Base-by-base conservation (phyloP, 2,797 vertebrate genomes). In the Scarus forsteni region DNA sequence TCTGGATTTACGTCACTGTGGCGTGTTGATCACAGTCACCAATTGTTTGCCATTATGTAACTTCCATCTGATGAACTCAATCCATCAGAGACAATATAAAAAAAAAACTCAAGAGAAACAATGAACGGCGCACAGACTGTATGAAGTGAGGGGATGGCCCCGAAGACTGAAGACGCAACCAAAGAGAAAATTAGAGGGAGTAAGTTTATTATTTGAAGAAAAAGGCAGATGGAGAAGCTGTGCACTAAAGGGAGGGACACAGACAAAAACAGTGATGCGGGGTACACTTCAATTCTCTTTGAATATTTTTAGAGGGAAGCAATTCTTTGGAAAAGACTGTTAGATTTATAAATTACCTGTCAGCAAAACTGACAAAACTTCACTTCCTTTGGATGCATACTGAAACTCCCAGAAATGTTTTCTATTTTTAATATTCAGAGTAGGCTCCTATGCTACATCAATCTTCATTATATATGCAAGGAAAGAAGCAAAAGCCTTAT, bases 41-140 rank as follows among this genome's bases (percentile, higher is more conserved):
- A 57, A 75, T 68, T 85, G 57, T 79, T 86, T 63, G 55, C 77
- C 38, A 54, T 83, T 85, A 86, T 65, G 62, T 76, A 81, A 86
- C 77, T 70, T 77, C 64, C 61, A 76, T 81, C 57, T 64, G 72
- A 84, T 90, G 80, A 86, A 85, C 87, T 82, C 78, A 88, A 81
- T 84, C 70, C 8, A 62, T 79, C 79, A 81, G 53, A 74, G 80
- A 58, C 61, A 73, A 88, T 67, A 66, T 27, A 27, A 27, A 49
- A 76, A 50, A 55, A 73, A 56, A 49, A 76, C 52, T 55, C 43
- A 16, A 49, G 45, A 73, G 54, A 74, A 60, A 68, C 51, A 70
- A 50, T 43, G 42, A 79, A 43, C 35, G 62, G 60, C 39, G 40
- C 46, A 43, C n/a, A 56, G 58, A 39, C 10, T 39, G 4, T 10